Evolutionary conservation across 2,888 invertebrate genomes (phyloP), one percentile per base, ranked within the genome.

Genomic region (Helleia helle): DNA sequence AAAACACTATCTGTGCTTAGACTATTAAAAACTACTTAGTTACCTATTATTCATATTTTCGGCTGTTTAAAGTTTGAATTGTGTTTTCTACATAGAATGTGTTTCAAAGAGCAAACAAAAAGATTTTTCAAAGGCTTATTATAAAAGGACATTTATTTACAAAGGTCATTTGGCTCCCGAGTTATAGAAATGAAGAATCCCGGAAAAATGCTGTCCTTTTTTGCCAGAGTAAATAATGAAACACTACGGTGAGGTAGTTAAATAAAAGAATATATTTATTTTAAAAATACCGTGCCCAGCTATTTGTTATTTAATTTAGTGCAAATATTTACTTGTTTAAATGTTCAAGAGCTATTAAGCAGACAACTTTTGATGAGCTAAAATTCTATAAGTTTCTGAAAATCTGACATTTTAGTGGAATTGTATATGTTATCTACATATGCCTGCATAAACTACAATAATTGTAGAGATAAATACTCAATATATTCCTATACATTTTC

Each of bases 111-210:
- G 13, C 36, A 25, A 8, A 13, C 9, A 26, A 17, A 26, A 36
- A 34, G 8, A 18, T 18, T 18, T 3, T 34, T 34, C 18, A 22
- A 34, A 12, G 22, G 22, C 22, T 22, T 22, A 7, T 22, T 18
- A 12, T 31, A 22, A 34, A 34, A 22, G 8, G 22, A 8, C 12
- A 12, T 8, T n/a, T 34, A 12, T 34, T 34, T 34, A 34, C 22
- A 22, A 22, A 31, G 31, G 31, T 31, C 12, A 31, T 17, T 31
- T 30, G 9, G 18, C 17, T 11, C 31, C 15, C 15, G 17, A 34
- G 34, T 17, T 12, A 22, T 18, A 34, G 22, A 34, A 34, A 18
- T 18, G 22, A 22, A 12, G 18, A 8, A 34, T 22, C 2, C 22
- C 8, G 22, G 8, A 34, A 34, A 34, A 34, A 34, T 17, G 6